Evolutionary conservation across 2,888 invertebrate species (phyloP).

Genomic region (Tenthredo amoena): DNA sequence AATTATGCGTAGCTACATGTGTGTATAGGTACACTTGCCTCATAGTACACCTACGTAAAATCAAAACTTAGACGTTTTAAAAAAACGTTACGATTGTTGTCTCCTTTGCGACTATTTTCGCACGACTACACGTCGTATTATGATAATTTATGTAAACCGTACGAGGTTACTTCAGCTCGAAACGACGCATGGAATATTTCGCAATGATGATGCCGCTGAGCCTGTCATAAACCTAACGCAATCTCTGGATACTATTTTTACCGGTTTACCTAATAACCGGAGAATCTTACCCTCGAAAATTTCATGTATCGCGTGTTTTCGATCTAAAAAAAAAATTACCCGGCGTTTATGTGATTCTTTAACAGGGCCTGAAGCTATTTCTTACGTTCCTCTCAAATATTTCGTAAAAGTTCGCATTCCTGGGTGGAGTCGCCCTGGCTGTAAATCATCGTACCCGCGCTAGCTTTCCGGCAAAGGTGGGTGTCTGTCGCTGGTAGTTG

Average conservation of each 20-base stretch:
- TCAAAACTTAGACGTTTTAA: neutral
- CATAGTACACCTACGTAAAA: slow-evolving; percentile 3
- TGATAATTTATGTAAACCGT: slow-evolving; percentile 52
- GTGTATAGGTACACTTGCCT: neutral
- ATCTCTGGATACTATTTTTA: neutral
- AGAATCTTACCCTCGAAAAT: neutral
- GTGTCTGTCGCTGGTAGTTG: slow-evolving; percentile 70
- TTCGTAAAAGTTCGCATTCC: slow-evolving; percentile 75
- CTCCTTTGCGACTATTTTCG: slow-evolving; percentile 38
- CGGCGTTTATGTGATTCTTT: neutral
- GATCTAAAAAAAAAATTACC: neutral
- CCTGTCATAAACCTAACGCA: neutral
- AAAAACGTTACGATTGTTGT: slow-evolving; percentile 38
- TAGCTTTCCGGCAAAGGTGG: slow-evolving; percentile 65
- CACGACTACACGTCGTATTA: slow-evolving; percentile 29
- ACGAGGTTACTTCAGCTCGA: slow-evolving; percentile 37
- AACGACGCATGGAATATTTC: slow-evolving; percentile 37
- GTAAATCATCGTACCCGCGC: slow-evolving; percentile 64
- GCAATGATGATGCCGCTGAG: slow-evolving; percentile 3
- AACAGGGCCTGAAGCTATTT: neutral
- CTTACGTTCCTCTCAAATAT: slow-evolving; percentile 66
- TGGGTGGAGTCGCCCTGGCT: slow-evolving; percentile 72
- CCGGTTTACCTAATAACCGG: too few relatives aligned
- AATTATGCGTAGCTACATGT: neutral
- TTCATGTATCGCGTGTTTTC: neutral